Base-by-base conservation (phyloP, 1,140 invertebrate species). In the Sweltsa coloradensis region DNA sequence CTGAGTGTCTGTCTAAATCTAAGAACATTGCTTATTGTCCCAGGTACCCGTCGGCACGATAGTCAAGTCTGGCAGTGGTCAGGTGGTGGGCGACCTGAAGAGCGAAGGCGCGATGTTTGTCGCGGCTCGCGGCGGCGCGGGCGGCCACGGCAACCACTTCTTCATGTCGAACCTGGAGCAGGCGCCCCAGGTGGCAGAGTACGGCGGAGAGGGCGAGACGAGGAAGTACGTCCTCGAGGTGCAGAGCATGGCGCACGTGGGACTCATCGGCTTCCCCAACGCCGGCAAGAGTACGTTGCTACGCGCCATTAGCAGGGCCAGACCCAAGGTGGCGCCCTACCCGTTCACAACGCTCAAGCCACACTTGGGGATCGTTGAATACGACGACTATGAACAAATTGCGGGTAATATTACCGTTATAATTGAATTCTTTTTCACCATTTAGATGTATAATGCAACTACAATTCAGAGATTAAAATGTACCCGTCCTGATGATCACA, bases 331-430 rank as follows among this genome's bases (percentile, higher is more conserved):
- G 5, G 95, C 95, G 1, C 69, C 88, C 0, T 97, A 98, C 69
- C 89, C 96, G 1, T 97, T 99, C 60, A 99, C 96, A 13, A 99
- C 96, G 0, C 64, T 97, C 0, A 80, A 81, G 52, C 95, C 96
- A 0, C 78, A 97, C 60, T 70, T 99, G 23, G 95, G 95, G 41
- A 87, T 92, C 59, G 75, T 98, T 1, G 74, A 84, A n/a, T 98
- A 93, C 65, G 85, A 90, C 55, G 94, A 98, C 69, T 81, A 87
- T 59, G 83, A 87, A 60, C 89, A 95, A 76, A 70, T 96, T 45
- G 76, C 84, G 61, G 76, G 81, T 85, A 62, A 60, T 54, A n/a
- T n/a, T n/a, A n/a, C n/a, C n/a, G n/a, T n/a, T n/a, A n/a, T n/a
- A n/a, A n/a, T n/a, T n/a, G n/a, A n/a, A n/a, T n/a, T n/a, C n/a